Evolutionary conservation across 2,888 invertebrate genomes (phyloP), one percentile per base, ranked within the genome.

Genomic region (Oscheius sp.): DNA sequence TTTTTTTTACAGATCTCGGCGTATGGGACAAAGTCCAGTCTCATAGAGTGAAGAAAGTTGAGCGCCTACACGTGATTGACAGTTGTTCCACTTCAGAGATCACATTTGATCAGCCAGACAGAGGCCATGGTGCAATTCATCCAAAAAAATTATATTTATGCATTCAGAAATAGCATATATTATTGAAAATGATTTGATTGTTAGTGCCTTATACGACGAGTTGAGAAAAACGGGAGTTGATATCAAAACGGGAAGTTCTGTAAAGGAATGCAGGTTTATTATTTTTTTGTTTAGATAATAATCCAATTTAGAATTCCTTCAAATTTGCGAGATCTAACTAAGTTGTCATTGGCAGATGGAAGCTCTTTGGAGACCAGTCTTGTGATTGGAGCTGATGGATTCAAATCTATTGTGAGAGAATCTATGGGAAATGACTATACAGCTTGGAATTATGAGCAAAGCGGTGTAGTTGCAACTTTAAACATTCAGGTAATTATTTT

Each of bases 401-500:
- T 91, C 0, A 93, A 93, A 85, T 97, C 97, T 0, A 89, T 91
- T 67, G 93, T 97, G 1, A 90, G 97, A 10, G 79, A 91, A 74
- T 90, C 92, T 27, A 93, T 95, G 92, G 91, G 91, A 20, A 91
- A 92, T 15, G 91, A 93, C 82, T 93, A 93, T 78, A 86, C 94
- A 0, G 90, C 91, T 0, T 92, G 93, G 91, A 91, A 91, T 81
- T 97, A 98, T 86, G 90, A 93, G 58, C 94, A 96, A 87, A 92
- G 91, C 90, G 96, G 93, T 5, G 90, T 98, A 25, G 96, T 98
- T 0, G 96, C 96, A 0, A 96, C 95, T 0, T 88, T 97, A 20
- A 71, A 65, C 33, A 57, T 78, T 17, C 70, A 75, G 72, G 76
- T 76, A n/a, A 4, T 15, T 29, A 31, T 2, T 58, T 34, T 20